A percentile compares a stretch with the other conserved stretches of the same genome.
Evolutionary conservation across 2,888 invertebrate species (phyloP).

Genomic region (Alviniconcha strummeri): DNA sequence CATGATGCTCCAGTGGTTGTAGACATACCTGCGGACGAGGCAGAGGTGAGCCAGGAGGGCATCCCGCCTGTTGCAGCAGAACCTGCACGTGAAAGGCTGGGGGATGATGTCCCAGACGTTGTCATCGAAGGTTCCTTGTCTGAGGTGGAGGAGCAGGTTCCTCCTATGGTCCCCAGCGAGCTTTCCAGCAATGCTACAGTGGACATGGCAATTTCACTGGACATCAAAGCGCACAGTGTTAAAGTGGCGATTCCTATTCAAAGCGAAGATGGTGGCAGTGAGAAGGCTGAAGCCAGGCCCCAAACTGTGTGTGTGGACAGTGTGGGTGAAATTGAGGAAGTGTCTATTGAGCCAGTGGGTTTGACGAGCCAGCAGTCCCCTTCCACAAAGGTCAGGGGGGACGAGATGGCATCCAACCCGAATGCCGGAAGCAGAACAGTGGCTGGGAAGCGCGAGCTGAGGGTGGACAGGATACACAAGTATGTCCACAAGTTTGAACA

Average conservation of each 20-base stretch:
- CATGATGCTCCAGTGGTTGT: too few relatives aligned
- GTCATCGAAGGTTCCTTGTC: too few relatives aligned
- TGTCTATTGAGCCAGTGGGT: background rate
- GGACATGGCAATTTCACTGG: background rate
- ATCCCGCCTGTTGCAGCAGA: too few relatives aligned
- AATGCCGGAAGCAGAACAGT: background rate
- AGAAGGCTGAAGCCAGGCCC: background rate
- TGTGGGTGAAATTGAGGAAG: conserved; percentile 5
- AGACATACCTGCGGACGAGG: too few relatives aligned
- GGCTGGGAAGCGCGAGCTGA: background rate
- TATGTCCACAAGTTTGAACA: conserved; percentile 17
- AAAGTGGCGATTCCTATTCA: background rate
- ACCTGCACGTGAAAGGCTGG: too few relatives aligned
- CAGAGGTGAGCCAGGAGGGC: too few relatives aligned
- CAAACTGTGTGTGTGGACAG: conserved; percentile 7
- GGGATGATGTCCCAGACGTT: too few relatives aligned
- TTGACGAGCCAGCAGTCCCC: too few relatives aligned
- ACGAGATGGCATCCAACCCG: background rate
- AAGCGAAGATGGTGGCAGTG: background rate
- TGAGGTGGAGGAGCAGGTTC: too few relatives aligned
- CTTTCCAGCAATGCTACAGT: too few relatives aligned
- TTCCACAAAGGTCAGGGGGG: background rate
- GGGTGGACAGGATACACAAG: background rate
- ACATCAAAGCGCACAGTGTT: conserved; percentile 2
- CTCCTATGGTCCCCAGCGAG: too few relatives aligned